Conservation (phyloP, 2,888 invertebrate genomes). For the Autographa pulchrina region DNA sequence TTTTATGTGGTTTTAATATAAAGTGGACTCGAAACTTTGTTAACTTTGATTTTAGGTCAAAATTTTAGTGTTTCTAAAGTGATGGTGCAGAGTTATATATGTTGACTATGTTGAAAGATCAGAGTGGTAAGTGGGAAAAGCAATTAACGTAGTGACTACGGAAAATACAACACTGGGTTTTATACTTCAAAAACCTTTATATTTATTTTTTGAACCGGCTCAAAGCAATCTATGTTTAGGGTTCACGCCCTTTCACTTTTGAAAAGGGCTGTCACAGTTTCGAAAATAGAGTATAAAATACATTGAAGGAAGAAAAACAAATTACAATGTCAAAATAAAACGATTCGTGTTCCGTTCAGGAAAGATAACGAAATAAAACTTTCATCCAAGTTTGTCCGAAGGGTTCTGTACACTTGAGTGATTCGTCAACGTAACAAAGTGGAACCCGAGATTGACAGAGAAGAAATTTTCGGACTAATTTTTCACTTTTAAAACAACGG, state of each 20-base stretch:
- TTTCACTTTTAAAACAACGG: conserved; percentile 66
- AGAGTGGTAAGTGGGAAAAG: conserved; percentile 74
- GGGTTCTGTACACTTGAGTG: conserved; percentile 58
- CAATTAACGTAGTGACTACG: conserved; percentile 44
- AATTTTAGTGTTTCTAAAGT: conserved; percentile 68
- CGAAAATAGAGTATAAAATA: conserved; percentile 38
- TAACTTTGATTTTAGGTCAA: conserved; percentile 43
- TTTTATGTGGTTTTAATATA: conserved; percentile 21
- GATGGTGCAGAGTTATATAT: conserved; percentile 68
- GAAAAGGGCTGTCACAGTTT: conserved; percentile 23
- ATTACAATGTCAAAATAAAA: conserved; percentile 57
- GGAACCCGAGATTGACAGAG: conserved; percentile 64
- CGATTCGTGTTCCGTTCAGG: conserved; percentile 60
- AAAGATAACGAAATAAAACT: conserved; percentile 73
- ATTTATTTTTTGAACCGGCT: conserved; percentile 19
- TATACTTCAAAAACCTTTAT: neutral
- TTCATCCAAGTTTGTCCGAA: conserved; percentile 62
- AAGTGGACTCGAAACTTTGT: conserved; percentile 39
- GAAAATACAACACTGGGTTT: conserved; percentile 10
- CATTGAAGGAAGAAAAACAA: conserved; percentile 32
- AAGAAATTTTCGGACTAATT: conserved; percentile 58
- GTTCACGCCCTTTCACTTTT: conserved; percentile 25
- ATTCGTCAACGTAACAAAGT: conserved; percentile 69
- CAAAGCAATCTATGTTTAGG: conserved; percentile 27
- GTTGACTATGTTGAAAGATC: conserved; percentile 73